These are phyloP conservation scores for Zaprionus bogoriensis DNA, from an alignment of 2,888 invertebrate genomes.

Conservation along the genomic window DNA sequence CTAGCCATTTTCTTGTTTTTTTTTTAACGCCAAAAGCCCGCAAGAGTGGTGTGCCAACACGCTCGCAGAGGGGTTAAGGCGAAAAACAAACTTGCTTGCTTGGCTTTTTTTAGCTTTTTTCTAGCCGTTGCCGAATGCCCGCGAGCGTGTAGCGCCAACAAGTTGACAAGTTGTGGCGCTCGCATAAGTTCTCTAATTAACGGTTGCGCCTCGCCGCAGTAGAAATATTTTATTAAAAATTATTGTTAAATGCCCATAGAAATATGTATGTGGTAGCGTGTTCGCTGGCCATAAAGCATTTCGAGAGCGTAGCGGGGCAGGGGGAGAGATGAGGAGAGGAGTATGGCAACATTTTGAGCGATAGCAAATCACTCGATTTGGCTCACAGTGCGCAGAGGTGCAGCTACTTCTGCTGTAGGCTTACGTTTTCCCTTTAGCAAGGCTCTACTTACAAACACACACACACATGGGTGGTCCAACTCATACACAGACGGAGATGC, in stretches of 20 bases:
- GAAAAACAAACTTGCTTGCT: slow-evolving; percentile 29
- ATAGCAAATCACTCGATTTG: slow-evolving; percentile 5
- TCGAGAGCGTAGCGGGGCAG: slow-evolving; percentile 10
- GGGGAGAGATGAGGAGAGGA: slow-evolving; percentile 37
- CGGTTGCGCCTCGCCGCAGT: slow-evolving; percentile 56
- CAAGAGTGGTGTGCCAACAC: slow-evolving; percentile 56
- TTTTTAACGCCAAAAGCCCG: background rate
- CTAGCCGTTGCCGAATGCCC: background rate
- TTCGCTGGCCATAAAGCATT: slow-evolving; percentile 58
- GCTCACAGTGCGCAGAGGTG: slow-evolving; percentile 31
- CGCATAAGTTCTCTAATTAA: slow-evolving; percentile 71
- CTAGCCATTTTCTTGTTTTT: slow-evolving; percentile 16
- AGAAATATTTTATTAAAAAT: slow-evolving; percentile 51
- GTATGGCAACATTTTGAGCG: slow-evolving; percentile 44
- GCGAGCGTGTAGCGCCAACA: slow-evolving; percentile 53
- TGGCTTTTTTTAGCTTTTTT: slow-evolving; percentile 21
- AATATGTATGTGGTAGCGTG: slow-evolving; percentile 69
- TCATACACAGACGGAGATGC: slow-evolving; percentile 18
- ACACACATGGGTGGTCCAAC: slow-evolving; percentile 58
- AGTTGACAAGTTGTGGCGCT: slow-evolving; percentile 64
- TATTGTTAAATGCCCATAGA: slow-evolving; percentile 58
- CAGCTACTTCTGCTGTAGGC: no score
- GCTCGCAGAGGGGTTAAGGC: background rate
- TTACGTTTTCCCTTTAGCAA: no score
- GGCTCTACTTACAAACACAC: slow-evolving; percentile 4